Evolutionary conservation across 2,113 vertebrate genomes (phyloP).

Genomic region (Hemibagrus wyckioides): DNA sequence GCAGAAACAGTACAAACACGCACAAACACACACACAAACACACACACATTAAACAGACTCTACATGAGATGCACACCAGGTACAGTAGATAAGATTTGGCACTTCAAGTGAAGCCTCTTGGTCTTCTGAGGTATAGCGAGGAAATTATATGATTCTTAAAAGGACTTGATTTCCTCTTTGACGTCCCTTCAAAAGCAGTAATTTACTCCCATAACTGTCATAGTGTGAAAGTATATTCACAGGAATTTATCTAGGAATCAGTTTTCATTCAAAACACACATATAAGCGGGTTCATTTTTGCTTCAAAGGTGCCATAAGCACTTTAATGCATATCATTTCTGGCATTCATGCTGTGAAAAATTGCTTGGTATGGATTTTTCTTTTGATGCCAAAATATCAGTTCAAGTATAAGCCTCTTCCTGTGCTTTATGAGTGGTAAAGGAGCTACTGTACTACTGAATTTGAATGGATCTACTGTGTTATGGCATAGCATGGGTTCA

Average conservation of each 20-base stretch:
- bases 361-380: neutral
- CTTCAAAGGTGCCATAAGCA: neutral
- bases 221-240: neutral
- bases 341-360: neutral
- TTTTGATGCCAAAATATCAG: slow-evolving; percentile 3
- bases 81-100: neutral
- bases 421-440: neutral
- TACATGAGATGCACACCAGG: slow-evolving; percentile 13
- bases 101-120: neutral
- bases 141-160: slow-evolving; percentile 5
- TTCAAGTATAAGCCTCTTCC: slow-evolving; percentile 4
- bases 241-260: neutral
- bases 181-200: neutral
- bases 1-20: neutral
- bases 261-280: neutral
- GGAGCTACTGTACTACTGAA: neutral
- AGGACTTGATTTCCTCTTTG: slow-evolving; percentile 12
- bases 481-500: neutral
- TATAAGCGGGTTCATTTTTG: neutral
- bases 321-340: neutral
- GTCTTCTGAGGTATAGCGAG: neutral
- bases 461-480: neutral
- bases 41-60: slow-evolving; percentile 14
- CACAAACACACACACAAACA: slow-evolving; percentile 1
- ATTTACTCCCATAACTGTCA: neutral